Base-by-base conservation (phyloP, 2,888 invertebrate genomes). In the Salpingus planirostris region DNA sequence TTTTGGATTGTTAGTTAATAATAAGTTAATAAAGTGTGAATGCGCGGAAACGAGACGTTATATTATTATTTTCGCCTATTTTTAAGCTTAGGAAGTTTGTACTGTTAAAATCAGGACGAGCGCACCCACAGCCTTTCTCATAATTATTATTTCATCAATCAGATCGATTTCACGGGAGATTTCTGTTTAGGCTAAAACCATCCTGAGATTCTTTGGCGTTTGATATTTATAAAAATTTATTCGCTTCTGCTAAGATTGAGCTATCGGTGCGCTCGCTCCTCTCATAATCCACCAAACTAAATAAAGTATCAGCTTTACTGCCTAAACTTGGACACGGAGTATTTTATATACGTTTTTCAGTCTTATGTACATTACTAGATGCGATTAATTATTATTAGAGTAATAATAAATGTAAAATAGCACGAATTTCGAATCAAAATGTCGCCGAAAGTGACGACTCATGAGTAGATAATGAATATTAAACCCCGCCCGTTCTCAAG, bases 281-380 rank as follows among this genome's bases (percentile, higher is more conserved):
- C n/a, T n/a, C n/a, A n/a, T n/a, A n/a, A n/a, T 33, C 27, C 33
- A 38, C 29, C 15, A 38, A 38, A 38, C 21, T 12, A 26, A 30
- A 44, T 47, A 40, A 33, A 40, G 43, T 44, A 41, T 36, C 23
- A 47, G 49, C 50, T 37, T 47, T 44, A 44, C 27, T 42, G 47
- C 43, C 50, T 49, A 51, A 50, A 45, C 44, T 46, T 54, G 54
- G 54, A 55, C 54, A 55, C 46, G 49, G 51, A 52, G 49, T 54
- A 55, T 55, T 52, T 44, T 47, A 41, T 49, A 50, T 46, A 6
- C 8, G 5, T 18, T 18, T 8, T 49, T 58, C 58, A 58, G 58
- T 58, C 58, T 58, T 57, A 58, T 55, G 43, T 55, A 55, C 54
- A 57, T 50, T 55, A 50, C 54, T 54, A 55, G 46, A 49, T 45